Evolutionary conservation across 2,113 vertebrate genomes (phyloP).

Genomic region (Sinocyclocheilus grahami): DNA sequence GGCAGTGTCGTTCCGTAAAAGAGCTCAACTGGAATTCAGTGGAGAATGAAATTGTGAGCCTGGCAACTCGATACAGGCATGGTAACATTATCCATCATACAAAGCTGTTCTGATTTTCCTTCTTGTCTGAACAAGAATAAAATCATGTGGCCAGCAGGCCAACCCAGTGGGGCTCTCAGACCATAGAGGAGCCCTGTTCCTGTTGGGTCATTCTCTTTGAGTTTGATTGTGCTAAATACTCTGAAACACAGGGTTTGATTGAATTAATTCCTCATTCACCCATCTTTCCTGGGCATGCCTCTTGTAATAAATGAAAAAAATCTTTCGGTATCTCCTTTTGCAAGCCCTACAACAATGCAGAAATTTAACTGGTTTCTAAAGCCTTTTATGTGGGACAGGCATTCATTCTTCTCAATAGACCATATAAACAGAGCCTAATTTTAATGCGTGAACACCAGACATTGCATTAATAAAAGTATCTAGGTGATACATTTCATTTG

Average conservation of each 20-base stretch:
- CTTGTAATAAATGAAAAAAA: not conserved
- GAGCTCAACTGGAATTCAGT: slow-evolving; percentile 41
- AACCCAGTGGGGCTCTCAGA: slow-evolving; percentile 17
- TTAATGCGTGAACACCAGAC: not conserved
- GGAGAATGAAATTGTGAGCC: slow-evolving; percentile 46
- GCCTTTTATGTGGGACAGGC: not conserved
- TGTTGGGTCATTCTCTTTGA: slow-evolving; percentile 35
- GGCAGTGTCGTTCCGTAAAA: slow-evolving; percentile 18
- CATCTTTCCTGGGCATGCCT: not conserved
- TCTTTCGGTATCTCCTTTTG: not conserved
- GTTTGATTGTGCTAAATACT: slow-evolving; percentile 48
- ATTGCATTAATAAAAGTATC: not conserved
- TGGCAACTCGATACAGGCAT: slow-evolving; percentile 53
- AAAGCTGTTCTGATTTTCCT: slow-evolving; percentile 60
- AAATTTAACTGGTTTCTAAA: not conserved
- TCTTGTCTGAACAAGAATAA: slow-evolving; percentile 58
- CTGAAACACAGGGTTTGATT: slow-evolving; percentile 39
- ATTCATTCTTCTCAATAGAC: not conserved
- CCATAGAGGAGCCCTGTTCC: slow-evolving; percentile 2
- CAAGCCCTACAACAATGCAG: not conserved
- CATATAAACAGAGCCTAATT: slow-evolving; percentile 9
- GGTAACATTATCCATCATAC: slow-evolving; percentile 55
- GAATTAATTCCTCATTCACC: slow-evolving; percentile 38
- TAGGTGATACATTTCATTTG: not conserved
- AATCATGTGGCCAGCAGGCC: slow-evolving; percentile 52